Conservation (phyloP, 2,113 vertebrate species). For the Aegotheles bennettii region DNA sequence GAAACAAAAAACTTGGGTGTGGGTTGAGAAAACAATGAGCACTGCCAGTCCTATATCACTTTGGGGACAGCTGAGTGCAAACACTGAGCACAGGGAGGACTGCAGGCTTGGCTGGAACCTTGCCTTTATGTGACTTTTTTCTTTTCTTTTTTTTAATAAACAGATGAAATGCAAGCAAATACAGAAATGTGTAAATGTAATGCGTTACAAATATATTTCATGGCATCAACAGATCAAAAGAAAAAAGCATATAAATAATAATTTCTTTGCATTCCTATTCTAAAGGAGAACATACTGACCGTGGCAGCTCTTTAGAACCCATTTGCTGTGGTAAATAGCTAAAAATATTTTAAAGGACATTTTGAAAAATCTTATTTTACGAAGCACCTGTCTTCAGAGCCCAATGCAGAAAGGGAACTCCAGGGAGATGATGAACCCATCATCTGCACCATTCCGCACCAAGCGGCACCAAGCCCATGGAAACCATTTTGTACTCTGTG, state of each 20-base stretch:
- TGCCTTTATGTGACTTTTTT: not conserved
- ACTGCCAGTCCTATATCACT: not conserved
- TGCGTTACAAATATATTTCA: not conserved
- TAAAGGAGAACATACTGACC: not conserved
- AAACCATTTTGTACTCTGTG: not conserved
- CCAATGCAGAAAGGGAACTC: not conserved
- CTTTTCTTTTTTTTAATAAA: not conserved
- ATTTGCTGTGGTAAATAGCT: not conserved
- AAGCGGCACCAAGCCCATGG: not conserved
- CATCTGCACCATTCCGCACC: not conserved
- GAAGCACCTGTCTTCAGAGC: not conserved
- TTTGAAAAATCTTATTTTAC: not conserved
- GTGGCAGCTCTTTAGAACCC: not conserved
- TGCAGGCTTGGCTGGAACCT: not conserved
- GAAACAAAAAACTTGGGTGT: not conserved
- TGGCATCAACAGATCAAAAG: not conserved
- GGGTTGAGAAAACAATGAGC: not conserved
- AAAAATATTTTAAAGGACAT: not conserved
- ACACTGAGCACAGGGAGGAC: not conserved
- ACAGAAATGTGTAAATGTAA: not conserved
- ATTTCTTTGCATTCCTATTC: not conserved
- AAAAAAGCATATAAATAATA: not conserved
- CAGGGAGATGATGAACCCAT: not conserved
- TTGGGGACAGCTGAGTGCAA: not conserved
- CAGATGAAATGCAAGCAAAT: not conserved